Conservation (phyloP, 1,140 invertebrate genomes). For the Pectinophora gossypiella region DNA sequence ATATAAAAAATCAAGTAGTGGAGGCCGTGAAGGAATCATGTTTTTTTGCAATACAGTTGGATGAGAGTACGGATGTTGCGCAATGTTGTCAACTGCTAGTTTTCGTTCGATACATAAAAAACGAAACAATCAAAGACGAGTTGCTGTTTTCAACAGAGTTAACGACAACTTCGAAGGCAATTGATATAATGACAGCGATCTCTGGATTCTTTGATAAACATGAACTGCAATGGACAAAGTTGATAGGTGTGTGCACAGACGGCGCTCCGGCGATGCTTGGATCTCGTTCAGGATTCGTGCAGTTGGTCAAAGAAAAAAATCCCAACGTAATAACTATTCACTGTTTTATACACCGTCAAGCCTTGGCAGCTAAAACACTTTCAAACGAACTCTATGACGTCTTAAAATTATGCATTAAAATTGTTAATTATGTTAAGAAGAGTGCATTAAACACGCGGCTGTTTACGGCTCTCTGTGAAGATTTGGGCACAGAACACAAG, state of each 20-base stretch:
- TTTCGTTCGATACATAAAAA: constrained; percentile 1
- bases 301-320: constrained; percentile 37
- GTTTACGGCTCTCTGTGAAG: constrained; percentile 29
- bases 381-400: constrained; percentile 22
- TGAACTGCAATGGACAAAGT: no score
- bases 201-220: not conserved
- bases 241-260: constrained; percentile 22
- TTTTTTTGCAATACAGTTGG: constrained; percentile 11
- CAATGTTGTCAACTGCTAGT: not conserved
- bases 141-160: not conserved
- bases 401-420: constrained; percentile 31
- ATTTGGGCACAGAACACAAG: constrained; percentile 25
- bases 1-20: not conserved
- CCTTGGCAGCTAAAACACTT: constrained; percentile 38
- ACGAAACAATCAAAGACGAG: not conserved
- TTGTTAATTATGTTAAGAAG: constrained; percentile 40
- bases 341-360: constrained; percentile 39
- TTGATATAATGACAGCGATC: not conserved
- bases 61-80: not conserved
- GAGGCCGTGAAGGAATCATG: not conserved
- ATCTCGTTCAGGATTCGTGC: constrained; percentile 35
- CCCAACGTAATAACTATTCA: constrained; percentile 23
- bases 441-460: constrained; percentile 35
- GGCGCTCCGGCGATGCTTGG: constrained; percentile 44
- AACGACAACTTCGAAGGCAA: not conserved